A percentile compares a stretch with the other conserved stretches of the same genome.
These are phyloP conservation scores for Drosophila paranaensis DNA, from an alignment of 2,888 invertebrate species.

Conservation along the genomic window DNA sequence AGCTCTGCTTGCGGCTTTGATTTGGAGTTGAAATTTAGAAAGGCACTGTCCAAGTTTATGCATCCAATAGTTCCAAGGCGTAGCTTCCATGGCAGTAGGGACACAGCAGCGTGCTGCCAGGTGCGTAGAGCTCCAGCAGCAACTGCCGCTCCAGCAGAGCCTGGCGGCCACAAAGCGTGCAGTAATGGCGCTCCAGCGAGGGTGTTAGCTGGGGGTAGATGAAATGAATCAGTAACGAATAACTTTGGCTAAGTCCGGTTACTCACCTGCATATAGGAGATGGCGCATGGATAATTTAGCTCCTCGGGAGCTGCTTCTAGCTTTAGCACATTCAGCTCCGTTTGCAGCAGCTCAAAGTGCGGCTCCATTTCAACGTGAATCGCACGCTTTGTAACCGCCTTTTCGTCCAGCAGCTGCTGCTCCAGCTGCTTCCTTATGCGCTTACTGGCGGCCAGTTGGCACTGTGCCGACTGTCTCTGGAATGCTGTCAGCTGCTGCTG, in stretches of 20 bases:
- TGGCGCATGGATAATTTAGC: conserved; percentile 52
- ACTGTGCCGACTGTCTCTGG: conserved; percentile 64
- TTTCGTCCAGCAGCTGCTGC: conserved; percentile 4
- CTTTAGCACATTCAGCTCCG: conserved; percentile 8
- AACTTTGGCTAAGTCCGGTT: accelerated
- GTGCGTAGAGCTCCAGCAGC: conserved; percentile 69
- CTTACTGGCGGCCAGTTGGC: conserved; percentile 43
- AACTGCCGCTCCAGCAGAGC: conserved; percentile 59
- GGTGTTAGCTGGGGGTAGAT: conserved; percentile 50
- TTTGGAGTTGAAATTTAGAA: conserved; percentile 36
- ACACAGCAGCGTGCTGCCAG: conserved; percentile 44
- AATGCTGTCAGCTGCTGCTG: conserved; percentile 51
- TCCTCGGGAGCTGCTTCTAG: background rate
- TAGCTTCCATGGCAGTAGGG: conserved; percentile 58
- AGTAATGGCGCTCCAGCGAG: conserved; percentile 69
- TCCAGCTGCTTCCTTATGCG: conserved; percentile 21
- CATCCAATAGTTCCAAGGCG: conserved; percentile 35
- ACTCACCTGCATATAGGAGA: conserved; percentile 77
- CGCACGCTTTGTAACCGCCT: conserved; percentile 16
- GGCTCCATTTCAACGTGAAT: conserved; percentile 28
- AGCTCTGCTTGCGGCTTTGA: conserved; percentile 15
- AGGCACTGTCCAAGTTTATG: conserved; percentile 48
- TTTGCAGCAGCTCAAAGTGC: conserved; percentile 44
- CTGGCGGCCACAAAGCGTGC: conserved; percentile 70
- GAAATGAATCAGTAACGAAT: background rate